Conservation (phyloP, 2,888 invertebrate genomes). For the Spodoptera picta region DNA sequence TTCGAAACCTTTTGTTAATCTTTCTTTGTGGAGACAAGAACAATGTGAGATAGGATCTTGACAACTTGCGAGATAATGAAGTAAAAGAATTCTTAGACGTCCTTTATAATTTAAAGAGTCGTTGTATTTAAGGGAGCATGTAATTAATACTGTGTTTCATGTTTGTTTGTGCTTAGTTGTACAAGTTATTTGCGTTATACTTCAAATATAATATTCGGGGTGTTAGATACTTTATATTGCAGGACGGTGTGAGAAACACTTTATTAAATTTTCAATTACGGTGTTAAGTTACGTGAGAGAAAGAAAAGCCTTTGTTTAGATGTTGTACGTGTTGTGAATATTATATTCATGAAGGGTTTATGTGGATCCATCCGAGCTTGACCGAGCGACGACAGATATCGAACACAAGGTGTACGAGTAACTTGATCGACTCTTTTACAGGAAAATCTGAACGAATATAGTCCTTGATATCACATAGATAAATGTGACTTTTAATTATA, state of each 20-base stretch:
- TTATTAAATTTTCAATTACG: constrained; percentile 72
- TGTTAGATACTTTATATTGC: constrained; percentile 50
- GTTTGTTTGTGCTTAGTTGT: background rate
- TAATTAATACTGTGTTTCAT: constrained; percentile 35
- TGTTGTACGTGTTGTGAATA: constrained; percentile 37
- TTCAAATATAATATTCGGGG: constrained; percentile 42
- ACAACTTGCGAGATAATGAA: constrained; percentile 50
- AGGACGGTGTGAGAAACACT: constrained; percentile 51
- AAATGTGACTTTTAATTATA: no score
- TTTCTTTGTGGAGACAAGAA: constrained; percentile 56
- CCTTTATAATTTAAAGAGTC: constrained; percentile 44
- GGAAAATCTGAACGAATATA: background rate
- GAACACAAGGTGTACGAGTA: constrained; percentile 7
- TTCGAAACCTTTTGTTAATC: constrained; percentile 56
- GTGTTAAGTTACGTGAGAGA: constrained; percentile 50
- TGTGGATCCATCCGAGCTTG: constrained; percentile 29
- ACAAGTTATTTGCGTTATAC: constrained; percentile 22
- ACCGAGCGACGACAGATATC: constrained; percentile 33
- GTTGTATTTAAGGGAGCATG: constrained; percentile 20
- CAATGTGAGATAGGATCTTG: constrained; percentile 60
- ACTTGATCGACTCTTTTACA: constrained; percentile 3
- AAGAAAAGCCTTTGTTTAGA: constrained; percentile 46
- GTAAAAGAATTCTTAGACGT: constrained; percentile 47
- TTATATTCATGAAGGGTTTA: constrained; percentile 52
- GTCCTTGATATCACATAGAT: no score